Conservation (phyloP, 1,140 invertebrate species). For the Pseudomyrmex gracilis region DNA sequence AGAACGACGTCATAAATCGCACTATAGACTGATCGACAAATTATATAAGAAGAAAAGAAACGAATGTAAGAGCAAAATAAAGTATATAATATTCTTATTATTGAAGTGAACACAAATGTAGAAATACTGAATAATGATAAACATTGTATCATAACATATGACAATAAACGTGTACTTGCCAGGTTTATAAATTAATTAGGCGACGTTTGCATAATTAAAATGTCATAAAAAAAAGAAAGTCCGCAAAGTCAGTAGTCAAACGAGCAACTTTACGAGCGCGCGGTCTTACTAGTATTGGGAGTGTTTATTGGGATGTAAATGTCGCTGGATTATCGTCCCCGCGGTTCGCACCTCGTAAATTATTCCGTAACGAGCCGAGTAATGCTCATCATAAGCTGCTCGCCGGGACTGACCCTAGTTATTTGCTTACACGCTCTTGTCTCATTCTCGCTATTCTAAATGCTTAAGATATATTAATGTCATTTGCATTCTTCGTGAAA, state of each 20-base stretch:
- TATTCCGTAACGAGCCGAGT: slow-evolving; percentile 85
- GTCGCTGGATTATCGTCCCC: slow-evolving; percentile 86
- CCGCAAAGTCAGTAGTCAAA: slow-evolving; percentile 25
- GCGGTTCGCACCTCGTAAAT: slow-evolving; percentile 85
- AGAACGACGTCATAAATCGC: slow-evolving; percentile 39
- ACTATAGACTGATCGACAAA: slow-evolving; percentile 41
- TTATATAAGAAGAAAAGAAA: neutral
- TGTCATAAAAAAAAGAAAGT: slow-evolving; percentile 80
- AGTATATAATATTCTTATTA: neutral
- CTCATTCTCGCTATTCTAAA: slow-evolving; percentile 75
- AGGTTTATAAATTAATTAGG: slow-evolving; percentile 83
- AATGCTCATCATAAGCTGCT: slow-evolving; percentile 85
- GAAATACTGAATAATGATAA: slow-evolving; percentile 7
- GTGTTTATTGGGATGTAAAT: slow-evolving; percentile 86
- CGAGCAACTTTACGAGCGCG: slow-evolving; percentile 64
- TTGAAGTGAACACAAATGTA: slow-evolving; percentile 40
- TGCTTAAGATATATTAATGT: slow-evolving; percentile 73
- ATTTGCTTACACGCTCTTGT: slow-evolving; percentile 72
- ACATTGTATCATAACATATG: slow-evolving; percentile 77
- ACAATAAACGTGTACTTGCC: slow-evolving; percentile 64
- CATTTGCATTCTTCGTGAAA: slow-evolving; percentile 54
- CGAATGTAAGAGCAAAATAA: slow-evolving; percentile 7
- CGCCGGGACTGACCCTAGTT: slow-evolving; percentile 72
- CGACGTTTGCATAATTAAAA: slow-evolving; percentile 82
- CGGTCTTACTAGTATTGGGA: slow-evolving; percentile 77